These are phyloP conservation scores for Turritopsis rubra DNA, from an alignment of 30 jellyfish, hydroid and myxozoan genomes.

Conservation along the genomic window DNA sequence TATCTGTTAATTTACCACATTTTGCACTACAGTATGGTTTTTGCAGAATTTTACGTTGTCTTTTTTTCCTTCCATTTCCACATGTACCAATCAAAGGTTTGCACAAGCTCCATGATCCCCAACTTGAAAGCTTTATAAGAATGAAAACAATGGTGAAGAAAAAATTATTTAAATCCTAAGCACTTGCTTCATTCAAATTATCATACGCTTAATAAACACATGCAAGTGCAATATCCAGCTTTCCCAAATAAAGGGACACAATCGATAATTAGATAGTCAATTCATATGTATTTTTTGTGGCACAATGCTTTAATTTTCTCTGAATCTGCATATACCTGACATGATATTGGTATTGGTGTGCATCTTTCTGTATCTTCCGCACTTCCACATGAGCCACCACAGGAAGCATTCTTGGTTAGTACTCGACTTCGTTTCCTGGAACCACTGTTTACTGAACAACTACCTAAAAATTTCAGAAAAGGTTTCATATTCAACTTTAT, in stretches of 20 bases:
- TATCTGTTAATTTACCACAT: slow-evolving; percentile 40
- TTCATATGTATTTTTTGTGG: no score
- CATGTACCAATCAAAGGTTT: slow-evolving; percentile 40
- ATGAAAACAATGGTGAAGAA: not conserved
- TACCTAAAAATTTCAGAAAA: slow-evolving; percentile 26
- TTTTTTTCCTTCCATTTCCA: slow-evolving; percentile 58
- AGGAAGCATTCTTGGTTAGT: slow-evolving; percentile 30
- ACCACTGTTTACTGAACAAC: slow-evolving; percentile 47
- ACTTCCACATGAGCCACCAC: slow-evolving; percentile 53
- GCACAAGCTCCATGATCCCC: slow-evolving; percentile 70
- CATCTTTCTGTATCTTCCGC: slow-evolving; percentile 40
- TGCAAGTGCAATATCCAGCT: no score
- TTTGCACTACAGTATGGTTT: slow-evolving; percentile 59
- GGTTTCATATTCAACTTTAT: no score
- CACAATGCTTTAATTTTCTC: not conserved
- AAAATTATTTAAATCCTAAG: no score
- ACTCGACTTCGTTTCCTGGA: slow-evolving; percentile 32
- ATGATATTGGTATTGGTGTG: slow-evolving; percentile 47
- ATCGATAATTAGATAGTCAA: no score
- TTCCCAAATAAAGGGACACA: no score
- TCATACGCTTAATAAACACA: no score
- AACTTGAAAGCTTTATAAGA: slow-evolving; percentile 38
- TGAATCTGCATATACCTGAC: slow-evolving; percentile 49
- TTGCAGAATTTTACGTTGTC: slow-evolving; percentile 43
- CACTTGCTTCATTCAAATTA: no score